Evolutionary conservation across 1,140 invertebrate species (phyloP).

Genomic region (Zaprionus africanus): DNA sequence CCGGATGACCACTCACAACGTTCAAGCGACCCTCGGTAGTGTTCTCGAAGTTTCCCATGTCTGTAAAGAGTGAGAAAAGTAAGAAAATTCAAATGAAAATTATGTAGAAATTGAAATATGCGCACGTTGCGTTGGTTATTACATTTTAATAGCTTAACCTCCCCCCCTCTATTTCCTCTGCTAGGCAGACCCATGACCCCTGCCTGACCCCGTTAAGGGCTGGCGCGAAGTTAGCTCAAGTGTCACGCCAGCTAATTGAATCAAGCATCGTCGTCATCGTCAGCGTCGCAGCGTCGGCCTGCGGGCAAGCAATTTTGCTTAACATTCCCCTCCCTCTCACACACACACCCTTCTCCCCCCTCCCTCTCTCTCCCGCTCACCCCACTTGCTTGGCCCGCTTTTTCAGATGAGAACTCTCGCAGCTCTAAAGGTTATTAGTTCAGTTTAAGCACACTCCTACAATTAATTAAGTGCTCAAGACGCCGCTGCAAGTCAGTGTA

Average conservation of each 20-base stretch:
- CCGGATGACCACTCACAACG: constrained; percentile 91
- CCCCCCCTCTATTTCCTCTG: no score
- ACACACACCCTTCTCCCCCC: not conserved
- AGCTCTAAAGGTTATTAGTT: constrained; percentile 80
- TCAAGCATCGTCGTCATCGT: constrained; percentile 21
- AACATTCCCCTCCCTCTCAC: constrained; percentile 16
- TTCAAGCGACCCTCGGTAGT: constrained; percentile 87
- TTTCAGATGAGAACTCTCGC: not conserved
- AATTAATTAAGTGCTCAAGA: constrained; percentile 81
- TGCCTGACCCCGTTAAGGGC: not conserved
- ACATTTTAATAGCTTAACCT: constrained; percentile 20
- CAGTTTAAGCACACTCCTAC: constrained; percentile 74
- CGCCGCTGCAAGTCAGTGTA: constrained; percentile 59
- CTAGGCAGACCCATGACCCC: not conserved
- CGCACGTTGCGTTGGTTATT: constrained; percentile 16
- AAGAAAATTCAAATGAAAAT: not conserved
- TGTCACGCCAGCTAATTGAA: constrained; percentile 49
- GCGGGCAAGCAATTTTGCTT: constrained; percentile 42
- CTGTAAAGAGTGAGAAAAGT: constrained; percentile 84
- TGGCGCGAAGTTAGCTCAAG: constrained; percentile 15
- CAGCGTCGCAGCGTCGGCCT: constrained; percentile 9
- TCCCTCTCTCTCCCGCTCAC: not conserved
- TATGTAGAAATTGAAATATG: constrained; percentile 28
- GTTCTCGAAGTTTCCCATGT: constrained; percentile 93
- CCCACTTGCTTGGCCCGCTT: constrained; percentile 28